Conservation (phyloP, 2,113 vertebrate species). For the Dromas ardeola region DNA sequence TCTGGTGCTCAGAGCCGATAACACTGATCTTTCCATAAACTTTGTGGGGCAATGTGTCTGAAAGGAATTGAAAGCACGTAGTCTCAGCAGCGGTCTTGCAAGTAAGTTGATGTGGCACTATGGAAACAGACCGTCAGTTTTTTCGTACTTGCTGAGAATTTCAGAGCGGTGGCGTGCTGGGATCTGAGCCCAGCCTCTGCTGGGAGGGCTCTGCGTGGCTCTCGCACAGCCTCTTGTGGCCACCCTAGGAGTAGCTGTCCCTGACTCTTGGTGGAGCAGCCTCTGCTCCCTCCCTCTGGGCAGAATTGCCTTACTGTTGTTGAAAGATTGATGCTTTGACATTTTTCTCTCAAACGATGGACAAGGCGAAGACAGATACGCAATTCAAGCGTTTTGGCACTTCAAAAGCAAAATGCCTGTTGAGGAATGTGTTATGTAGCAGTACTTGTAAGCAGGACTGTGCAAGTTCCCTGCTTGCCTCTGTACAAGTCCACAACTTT, state of each 20-base stretch:
- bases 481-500: neutral
- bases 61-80: neutral
- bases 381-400: neutral
- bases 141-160: neutral
- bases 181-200: neutral
- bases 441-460: neutral
- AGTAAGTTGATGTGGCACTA: neutral
- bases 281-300: neutral
- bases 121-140: neutral
- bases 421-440: neutral
- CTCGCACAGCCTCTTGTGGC: slow-evolving; percentile 52
- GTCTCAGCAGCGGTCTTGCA: neutral
- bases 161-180: neutral
- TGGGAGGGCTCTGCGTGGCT: neutral
- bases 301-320: neutral
- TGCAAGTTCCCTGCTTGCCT: neutral
- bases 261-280: neutral
- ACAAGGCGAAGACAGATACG: neutral
- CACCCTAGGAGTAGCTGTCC: neutral
- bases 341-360: neutral
- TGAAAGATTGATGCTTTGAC: neutral
- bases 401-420: neutral
- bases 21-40: neutral
- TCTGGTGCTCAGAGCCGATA: neutral
- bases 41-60: neutral